These are phyloP conservation scores for Pteronura brasiliensis DNA, from an alignment of 2,113 vertebrate genomes.

Conservation along the genomic window DNA sequence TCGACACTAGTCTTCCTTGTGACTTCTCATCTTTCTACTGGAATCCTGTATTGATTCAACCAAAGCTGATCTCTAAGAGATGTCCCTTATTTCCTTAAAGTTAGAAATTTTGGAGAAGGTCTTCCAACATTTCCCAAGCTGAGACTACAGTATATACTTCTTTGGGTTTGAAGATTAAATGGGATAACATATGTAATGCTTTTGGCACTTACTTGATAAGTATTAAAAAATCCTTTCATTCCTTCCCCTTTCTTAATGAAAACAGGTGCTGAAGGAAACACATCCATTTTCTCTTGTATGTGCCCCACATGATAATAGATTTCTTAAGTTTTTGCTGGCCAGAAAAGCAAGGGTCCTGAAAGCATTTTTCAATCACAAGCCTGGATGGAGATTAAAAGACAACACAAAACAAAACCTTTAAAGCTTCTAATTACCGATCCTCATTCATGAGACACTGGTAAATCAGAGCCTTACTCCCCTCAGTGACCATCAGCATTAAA, in stretches of 20 bases:
- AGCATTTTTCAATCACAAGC: constrained; percentile 14
- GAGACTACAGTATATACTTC: neutral
- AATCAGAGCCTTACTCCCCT: neutral
- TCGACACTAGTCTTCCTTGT: neutral
- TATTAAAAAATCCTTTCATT: neutral
- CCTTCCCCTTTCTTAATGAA: constrained; percentile 53
- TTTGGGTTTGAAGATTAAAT: neutral
- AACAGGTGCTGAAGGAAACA: constrained; percentile 50
- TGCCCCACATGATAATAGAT: constrained; percentile 32
- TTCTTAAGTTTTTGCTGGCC: constrained; percentile 3
- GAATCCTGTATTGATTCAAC: neutral
- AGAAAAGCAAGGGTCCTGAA: neutral
- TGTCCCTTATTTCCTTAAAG: neutral
- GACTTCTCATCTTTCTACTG: neutral
- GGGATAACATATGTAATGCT: neutral
- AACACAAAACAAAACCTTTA: neutral
- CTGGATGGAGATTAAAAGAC: constrained; percentile 12
- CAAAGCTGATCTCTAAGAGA: constrained; percentile 2
- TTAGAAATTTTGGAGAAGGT: neutral
- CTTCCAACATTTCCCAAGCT: neutral
- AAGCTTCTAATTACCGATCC: neutral
- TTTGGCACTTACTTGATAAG: constrained; percentile 22
- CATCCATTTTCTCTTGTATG: neutral
- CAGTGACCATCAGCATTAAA: neutral
- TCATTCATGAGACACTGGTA: neutral